Evolutionary conservation across 2,888 invertebrate species (phyloP).

Genomic region (Macroteleia sp.): DNA sequence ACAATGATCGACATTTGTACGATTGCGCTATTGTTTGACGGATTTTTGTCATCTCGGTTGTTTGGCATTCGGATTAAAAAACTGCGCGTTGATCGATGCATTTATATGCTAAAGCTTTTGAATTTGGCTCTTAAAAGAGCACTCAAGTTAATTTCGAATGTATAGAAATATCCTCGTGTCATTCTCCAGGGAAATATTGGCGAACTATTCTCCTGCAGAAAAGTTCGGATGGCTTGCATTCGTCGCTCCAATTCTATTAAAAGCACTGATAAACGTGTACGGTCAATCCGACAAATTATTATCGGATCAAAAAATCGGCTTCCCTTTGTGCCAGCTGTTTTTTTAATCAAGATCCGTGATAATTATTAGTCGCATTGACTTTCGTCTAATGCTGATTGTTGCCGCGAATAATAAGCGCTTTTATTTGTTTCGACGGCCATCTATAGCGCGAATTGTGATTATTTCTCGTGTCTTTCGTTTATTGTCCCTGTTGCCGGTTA

Average conservation of each 20-base stretch:
- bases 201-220: too few species aligned
- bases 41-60: constrained; percentile 5
- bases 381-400: constrained; percentile 31
- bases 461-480: constrained; percentile 55
- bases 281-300: constrained; percentile 21
- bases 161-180: constrained; percentile 47
- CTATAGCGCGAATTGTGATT: constrained; percentile 55
- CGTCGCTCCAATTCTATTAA: constrained; percentile 41
- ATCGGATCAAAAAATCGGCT: neutral
- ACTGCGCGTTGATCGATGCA: constrained; percentile 41
- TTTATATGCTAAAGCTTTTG: constrained; percentile 49
- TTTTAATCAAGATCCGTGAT: neutral
- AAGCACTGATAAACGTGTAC: constrained; percentile 23
- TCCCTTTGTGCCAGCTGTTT: neutral
- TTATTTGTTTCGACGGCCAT: constrained; percentile 33
- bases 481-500: constrained; percentile 64
- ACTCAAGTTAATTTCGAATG: constrained; percentile 53
- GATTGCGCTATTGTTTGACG: too few species aligned
- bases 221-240: constrained; percentile 6
- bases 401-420: constrained; percentile 24
- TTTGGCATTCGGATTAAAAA: constrained; percentile 20
- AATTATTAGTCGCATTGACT: constrained; percentile 26
- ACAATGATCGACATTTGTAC: constrained; percentile 4
- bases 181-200: constrained; percentile 53
- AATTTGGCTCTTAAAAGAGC: constrained; percentile 48